Conservation (phyloP, 2,888 invertebrate genomes). For the Hybos culiciformis region DNA sequence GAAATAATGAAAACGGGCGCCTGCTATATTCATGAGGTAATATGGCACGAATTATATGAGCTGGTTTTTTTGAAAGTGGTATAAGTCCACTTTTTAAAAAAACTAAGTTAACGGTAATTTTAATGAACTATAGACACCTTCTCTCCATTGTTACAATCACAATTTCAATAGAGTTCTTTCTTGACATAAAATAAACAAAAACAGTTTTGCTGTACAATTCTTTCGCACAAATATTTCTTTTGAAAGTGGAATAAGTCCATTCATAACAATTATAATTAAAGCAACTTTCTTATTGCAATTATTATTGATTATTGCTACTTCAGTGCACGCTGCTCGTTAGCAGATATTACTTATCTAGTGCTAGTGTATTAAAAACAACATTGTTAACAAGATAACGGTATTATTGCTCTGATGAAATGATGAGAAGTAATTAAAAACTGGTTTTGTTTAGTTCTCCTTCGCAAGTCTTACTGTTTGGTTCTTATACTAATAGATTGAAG, state of each 20-base stretch:
- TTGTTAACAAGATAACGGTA: constrained; percentile 7
- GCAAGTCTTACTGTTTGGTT: constrained; percentile 7
- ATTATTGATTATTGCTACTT: constrained; percentile 5
- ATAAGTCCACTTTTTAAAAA: too few relatives aligned
- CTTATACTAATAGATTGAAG: constrained; percentile 8
- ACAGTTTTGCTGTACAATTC: not conserved
- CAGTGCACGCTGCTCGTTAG: constrained; percentile 1
- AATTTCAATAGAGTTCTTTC: too few relatives aligned
- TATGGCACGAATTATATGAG: too few relatives aligned
- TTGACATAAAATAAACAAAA: not conserved
- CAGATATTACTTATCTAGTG: constrained; percentile 2
- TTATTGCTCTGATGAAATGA: constrained; percentile 5
- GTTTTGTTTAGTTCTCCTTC: constrained; percentile 8
- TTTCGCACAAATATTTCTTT: constrained; percentile 4
- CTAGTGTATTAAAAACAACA: constrained; percentile 3
- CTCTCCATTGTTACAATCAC: too few relatives aligned
- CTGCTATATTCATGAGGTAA: too few relatives aligned
- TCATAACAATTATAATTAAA: constrained; percentile 7
- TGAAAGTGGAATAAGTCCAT: constrained; percentile 6
- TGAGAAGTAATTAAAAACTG: constrained; percentile 5
- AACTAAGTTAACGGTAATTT: too few relatives aligned
- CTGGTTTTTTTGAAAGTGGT: too few relatives aligned
- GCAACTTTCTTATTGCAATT: constrained; percentile 5
- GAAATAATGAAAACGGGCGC: too few relatives aligned
- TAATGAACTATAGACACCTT: too few relatives aligned